These are phyloP conservation scores for Poeciliopsis gracilis DNA, from an alignment of 2,797 vertebrate genomes.

Conservation along the genomic window DNA sequence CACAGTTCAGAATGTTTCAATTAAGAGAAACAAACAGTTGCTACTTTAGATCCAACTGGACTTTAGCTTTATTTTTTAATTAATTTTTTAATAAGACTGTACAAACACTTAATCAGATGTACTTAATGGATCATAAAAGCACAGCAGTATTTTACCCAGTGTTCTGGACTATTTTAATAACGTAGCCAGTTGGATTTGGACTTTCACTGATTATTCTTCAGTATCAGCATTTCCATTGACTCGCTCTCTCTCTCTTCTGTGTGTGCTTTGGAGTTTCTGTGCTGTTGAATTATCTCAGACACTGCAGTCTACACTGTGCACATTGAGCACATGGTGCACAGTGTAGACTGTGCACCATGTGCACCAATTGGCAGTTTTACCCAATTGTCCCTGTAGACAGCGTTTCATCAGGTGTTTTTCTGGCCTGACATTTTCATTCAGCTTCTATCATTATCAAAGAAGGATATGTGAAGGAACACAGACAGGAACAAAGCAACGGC, in stretches of 20 bases:
- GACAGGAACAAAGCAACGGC: background rate
- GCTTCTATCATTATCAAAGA: background rate
- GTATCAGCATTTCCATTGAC: background rate
- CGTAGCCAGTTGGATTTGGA: background rate
- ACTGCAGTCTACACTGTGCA: background rate
- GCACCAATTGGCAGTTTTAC: no score
- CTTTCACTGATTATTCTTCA: background rate
- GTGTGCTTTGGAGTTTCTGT: no score
- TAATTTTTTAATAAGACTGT: background rate
- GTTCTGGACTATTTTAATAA: background rate
- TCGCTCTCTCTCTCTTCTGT: no score
- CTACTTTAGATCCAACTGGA: background rate
- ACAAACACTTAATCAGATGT: background rate
- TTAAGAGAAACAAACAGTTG: background rate
- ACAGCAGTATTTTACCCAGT: background rate
- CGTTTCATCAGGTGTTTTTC: slow-evolving; percentile 11
- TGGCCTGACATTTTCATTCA: slow-evolving; percentile 4
- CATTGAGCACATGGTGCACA: no score
- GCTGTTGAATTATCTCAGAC: no score
- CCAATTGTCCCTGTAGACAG: no score
- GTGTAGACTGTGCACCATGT: no score
- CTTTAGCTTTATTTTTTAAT: no score
- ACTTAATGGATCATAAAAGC: no score
- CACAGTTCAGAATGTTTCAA: background rate
- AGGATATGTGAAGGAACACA: background rate